Evolutionary conservation across 2,888 invertebrate species (phyloP).

Genomic region (Myopa tessellatipennis): DNA sequence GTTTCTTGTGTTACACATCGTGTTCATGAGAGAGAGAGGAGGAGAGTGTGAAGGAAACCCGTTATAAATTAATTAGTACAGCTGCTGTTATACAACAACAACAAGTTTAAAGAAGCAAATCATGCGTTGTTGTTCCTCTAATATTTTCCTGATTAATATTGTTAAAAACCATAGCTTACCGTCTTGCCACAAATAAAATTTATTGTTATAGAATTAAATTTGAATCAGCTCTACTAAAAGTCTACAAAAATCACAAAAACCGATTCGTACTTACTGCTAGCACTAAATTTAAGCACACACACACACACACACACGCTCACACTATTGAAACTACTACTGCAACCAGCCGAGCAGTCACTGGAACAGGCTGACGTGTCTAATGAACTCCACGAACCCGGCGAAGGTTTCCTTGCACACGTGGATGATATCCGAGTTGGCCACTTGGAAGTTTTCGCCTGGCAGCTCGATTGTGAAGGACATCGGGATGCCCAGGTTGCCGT

Average conservation of each 20-base stretch:
- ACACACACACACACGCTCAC: neutral
- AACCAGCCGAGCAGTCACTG: slow-evolving; percentile 43
- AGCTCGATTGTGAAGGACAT: slow-evolving; percentile 76
- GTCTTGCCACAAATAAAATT: too few relatives aligned
- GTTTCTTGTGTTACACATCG: too few relatives aligned
- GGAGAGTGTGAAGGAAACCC: too few relatives aligned
- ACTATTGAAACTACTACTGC: neutral
- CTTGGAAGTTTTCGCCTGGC: slow-evolving; percentile 71
- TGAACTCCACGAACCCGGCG: slow-evolving; percentile 66
- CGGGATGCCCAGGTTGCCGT: slow-evolving; percentile 71
- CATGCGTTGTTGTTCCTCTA: too few relatives aligned
- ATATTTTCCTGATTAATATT: too few relatives aligned
- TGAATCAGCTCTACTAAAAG: too few relatives aligned
- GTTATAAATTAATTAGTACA: too few relatives aligned
- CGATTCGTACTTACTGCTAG: neutral
- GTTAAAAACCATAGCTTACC: too few relatives aligned
- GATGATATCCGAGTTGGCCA: slow-evolving; percentile 62
- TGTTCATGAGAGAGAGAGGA: too few relatives aligned
- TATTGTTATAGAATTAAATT: too few relatives aligned
- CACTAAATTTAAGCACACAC: neutral
- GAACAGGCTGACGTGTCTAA: slow-evolving; percentile 65
- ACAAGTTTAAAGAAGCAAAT: too few relatives aligned
- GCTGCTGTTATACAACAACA: too few relatives aligned
- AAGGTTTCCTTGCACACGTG: slow-evolving; percentile 67
- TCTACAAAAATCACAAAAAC: neutral